Base-by-base conservation (phyloP, 2,888 invertebrate genomes). In the Coenonympha arcania region DNA sequence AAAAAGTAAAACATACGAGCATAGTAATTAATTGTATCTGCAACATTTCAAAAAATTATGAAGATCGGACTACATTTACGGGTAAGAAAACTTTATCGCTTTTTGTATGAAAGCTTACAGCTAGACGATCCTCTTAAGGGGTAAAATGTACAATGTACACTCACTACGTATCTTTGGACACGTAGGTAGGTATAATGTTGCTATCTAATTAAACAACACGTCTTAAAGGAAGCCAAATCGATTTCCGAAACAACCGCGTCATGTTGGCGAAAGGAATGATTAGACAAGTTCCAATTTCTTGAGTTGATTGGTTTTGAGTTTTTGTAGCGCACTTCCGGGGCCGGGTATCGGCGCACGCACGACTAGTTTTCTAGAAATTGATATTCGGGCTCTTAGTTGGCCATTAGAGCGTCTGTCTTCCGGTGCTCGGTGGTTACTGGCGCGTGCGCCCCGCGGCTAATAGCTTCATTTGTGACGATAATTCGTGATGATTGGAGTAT, bases 401-500 rank as follows among this genome's bases (percentile, higher is more conserved):
- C 73, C 72, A 85, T 84, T 85, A 83, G 75, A 79, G 69, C 80
- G 79, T 74, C 73, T 82, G 84, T 80, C 84, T 79, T 84, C 83
- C 83, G 79, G 80, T 75, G 56, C 59, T 61, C 57, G 59, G 64
- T 67, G 69, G 58, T 58, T 71, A 75, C 71, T 75, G 81, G 75
- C 79, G 82, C 82, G 83, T 81, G 81, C 72, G 65, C 63, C 66
- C 66, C 36, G 45, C 43, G 52, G 13, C 40, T 84, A 85, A 85
- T 85, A 83, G 79, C 85, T 86, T 86, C 82, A 85, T 86, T 86
- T 82, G 78, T 70, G 65, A 60, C 69, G 64, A 74, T 78, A 79
- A 79, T 75, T 69, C 65, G 70, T 73, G 64, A 64, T 70, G 66
- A 65, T 58, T 56, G 56, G 54, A 56, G 62, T 64, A 62, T 66